A percentile compares a stretch with the other conserved stretches of the same genome.
Evolutionary conservation across 2,113 vertebrate species (phyloP).

Genomic region (Spea multiplicata): DNA sequence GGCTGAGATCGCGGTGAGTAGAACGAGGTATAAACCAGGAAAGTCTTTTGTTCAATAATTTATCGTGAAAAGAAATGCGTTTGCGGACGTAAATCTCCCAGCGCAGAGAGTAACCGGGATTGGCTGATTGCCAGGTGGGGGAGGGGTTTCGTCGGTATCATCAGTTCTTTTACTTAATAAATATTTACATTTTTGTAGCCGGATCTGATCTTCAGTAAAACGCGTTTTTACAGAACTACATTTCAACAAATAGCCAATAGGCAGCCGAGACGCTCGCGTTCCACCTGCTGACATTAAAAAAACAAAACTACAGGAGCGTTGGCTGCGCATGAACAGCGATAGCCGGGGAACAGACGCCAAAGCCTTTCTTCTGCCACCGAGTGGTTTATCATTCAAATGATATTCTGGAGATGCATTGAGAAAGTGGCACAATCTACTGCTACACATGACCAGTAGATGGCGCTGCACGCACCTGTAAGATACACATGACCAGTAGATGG

Average conservation of each 20-base stretch:
- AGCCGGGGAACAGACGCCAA: neutral
- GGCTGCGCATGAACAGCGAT: neutral
- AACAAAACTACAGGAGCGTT: neutral
- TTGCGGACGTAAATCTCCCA: neutral
- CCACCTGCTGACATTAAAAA: neutral
- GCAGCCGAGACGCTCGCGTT: neutral
- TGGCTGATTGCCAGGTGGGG: constrained; percentile 21
- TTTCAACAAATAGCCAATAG: neutral
- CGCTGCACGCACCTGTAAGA: too few relatives aligned
- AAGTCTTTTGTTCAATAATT: constrained; percentile 12
- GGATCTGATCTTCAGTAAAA: neutral
- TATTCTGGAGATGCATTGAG: too few relatives aligned
- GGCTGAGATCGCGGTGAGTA: neutral
- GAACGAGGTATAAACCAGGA: neutral
- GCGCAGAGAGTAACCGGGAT: neutral
- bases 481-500: too few relatives aligned
- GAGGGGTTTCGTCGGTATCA: neutral
- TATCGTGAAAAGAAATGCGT: neutral
- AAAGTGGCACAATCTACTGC: too few relatives aligned
- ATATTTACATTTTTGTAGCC: constrained; percentile 1
- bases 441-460: too few relatives aligned
- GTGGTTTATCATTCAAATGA: too few relatives aligned
- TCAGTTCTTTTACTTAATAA: constrained; percentile 1
- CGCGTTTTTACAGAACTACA: neutral
- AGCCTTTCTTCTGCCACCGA: too few relatives aligned